These are phyloP conservation scores for Polymixis lichenea DNA, from an alignment of 2,888 invertebrate genomes.

Conservation along the genomic window DNA sequence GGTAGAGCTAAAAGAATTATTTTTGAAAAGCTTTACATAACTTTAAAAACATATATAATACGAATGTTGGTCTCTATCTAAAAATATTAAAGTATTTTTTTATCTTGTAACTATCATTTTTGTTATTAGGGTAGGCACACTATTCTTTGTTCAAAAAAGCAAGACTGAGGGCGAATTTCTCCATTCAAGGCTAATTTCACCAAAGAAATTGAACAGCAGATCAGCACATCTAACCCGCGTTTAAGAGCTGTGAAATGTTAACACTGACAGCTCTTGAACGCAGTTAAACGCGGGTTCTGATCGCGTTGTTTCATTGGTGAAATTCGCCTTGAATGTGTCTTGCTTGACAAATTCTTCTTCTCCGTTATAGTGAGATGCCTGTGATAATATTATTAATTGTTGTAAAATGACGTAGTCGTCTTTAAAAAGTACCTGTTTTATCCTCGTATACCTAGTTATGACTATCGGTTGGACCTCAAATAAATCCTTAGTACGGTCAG, in stretches of 20 bases:
- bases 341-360: neutral
- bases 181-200: too few species aligned
- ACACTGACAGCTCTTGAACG: neutral
- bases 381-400: slow-evolving; percentile 35
- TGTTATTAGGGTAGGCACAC: slow-evolving; percentile 5
- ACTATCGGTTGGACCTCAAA: neutral
- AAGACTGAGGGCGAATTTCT: neutral
- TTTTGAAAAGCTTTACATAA: neutral
- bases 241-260: neutral
- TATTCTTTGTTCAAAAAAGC: neutral
- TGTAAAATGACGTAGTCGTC: neutral
- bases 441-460: neutral
- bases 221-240: neutral
- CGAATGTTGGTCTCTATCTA: neutral
- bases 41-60: neutral
- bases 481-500: neutral
- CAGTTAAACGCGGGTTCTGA: too few species aligned
- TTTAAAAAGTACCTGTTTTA: neutral
- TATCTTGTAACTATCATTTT: neutral
- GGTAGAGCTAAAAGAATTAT: neutral
- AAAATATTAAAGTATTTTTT: neutral
- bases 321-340: neutral
- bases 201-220: neutral
- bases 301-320: neutral
- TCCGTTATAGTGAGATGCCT: slow-evolving; percentile 7